Evolutionary conservation across 2,797 vertebrate species (phyloP), one percentile per base, ranked within the genome.

Genomic region (Pseudomugil tenellus): DNA sequence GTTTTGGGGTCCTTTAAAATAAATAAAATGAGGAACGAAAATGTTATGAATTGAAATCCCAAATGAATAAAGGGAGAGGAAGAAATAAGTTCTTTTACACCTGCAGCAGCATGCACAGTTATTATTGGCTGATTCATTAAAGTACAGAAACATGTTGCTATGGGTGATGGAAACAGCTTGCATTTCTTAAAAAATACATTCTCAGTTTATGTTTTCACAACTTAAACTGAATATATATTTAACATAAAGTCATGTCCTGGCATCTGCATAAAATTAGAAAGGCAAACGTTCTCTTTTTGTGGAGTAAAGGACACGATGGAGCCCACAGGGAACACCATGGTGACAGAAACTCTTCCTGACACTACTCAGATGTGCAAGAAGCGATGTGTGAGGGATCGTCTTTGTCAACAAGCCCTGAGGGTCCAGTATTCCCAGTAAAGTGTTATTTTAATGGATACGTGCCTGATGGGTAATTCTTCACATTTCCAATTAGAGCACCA

Each of bases 331-430:
- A 35, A 13, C 11, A 46, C 26, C 12, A 2, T 49, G n/a, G 52
- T 83, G 81, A 89, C 66, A 29, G 49, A 65, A 63, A 87, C 64
- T 76, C 56, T 60, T 66, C 17, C 43, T 79, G 81, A 81, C 79
- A 76, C 58, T 2, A 35, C 35, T 35, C 61, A 66, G 74, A 77
- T 80, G 63, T 85, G 76, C 19, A 32, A 53, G 57, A 77, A 65
- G 63, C 70, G 35, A 13, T 19, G 19, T 39, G 61, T 21, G 68
- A 69, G 63, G 67, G 54, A 58, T 39, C 59, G 69, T 56, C 71
- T 58, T 46, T 52, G 57, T 61, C 23, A 70, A 75, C 32, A 34
- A 2, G 9, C 65, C 72, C 56, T 0, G 2, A 73, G 78, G 77
- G 67, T 23, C 63, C 68, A n/a, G 60, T n/a, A 1, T 67, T 65